phyloP scores from a whole-genome alignment of 2,888 invertebrate genomes.

The Bugula neritina region DNA sequence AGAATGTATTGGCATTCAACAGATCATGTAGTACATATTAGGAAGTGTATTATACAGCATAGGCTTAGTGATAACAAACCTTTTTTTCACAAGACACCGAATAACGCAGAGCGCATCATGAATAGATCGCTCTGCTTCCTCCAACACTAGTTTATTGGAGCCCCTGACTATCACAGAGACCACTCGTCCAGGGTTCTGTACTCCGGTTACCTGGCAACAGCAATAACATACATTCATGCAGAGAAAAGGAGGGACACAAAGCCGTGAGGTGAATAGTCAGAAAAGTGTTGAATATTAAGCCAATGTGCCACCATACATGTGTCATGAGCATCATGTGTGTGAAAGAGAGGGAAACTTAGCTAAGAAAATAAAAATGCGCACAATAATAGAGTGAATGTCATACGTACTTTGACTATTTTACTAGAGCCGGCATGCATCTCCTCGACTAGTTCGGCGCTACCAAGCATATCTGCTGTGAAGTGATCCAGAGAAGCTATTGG shows the following conservation, averaged over 20 bases:
- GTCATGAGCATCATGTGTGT: no score
- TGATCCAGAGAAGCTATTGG: constrained; percentile 98
- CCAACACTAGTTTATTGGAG: constrained; percentile 79
- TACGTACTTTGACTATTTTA: constrained; percentile 76
- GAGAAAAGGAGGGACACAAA: not conserved
- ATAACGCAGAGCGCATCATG: constrained; percentile 90
- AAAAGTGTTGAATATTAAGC: no score
- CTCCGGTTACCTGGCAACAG: constrained; percentile 68
- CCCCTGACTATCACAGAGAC: constrained; percentile 86
- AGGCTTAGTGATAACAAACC: no score
- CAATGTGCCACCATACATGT: no score
- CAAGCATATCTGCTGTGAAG: constrained; percentile 84
- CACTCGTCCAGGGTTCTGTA: constrained; percentile 78
- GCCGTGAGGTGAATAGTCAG: no score
- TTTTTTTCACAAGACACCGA: constrained; percentile 89
- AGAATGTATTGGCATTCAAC: no score
- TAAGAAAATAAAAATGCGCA: no score
- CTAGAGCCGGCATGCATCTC: constrained; percentile 76
- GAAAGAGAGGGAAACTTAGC: no score
- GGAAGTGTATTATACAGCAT: no score
- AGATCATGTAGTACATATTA: no score
- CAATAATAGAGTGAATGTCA: no score
- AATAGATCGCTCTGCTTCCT: constrained; percentile 81
- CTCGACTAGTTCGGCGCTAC: constrained; percentile 86
- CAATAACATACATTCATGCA: not conserved